Evolutionary conservation across 2,888 invertebrate species (phyloP).

Genomic region (Sarcophaga variegata): DNA sequence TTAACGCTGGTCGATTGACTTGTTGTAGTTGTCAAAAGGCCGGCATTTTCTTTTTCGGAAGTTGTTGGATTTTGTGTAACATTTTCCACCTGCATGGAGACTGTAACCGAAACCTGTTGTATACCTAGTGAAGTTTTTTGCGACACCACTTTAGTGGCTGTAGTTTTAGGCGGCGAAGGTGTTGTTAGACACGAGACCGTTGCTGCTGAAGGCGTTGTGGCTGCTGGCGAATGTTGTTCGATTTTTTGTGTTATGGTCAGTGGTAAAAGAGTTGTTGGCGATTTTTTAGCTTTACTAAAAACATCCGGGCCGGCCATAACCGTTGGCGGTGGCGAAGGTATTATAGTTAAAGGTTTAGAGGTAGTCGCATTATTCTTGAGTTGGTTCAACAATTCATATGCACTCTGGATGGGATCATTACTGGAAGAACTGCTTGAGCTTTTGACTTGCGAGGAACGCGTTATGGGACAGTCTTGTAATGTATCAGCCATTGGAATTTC

Average conservation of each 20-base stretch:
- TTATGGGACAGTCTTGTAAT: slow-evolving; percentile 26
- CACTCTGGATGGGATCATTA: slow-evolving; percentile 53
- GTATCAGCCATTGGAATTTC: slow-evolving; percentile 9
- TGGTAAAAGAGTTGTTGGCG: slow-evolving; percentile 44
- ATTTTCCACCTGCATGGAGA: slow-evolving; percentile 77
- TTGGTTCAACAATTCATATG: slow-evolving; percentile 53
- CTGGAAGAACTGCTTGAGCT: neutral
- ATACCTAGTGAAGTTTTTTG: slow-evolving; percentile 66
- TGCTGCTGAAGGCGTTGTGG: slow-evolving; percentile 25
- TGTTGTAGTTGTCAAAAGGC: slow-evolving; percentile 33
- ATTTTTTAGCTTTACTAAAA: slow-evolving; percentile 42
- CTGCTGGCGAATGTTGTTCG: slow-evolving; percentile 47
- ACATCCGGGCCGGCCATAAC: slow-evolving; percentile 3
- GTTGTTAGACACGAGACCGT: slow-evolving; percentile 37
- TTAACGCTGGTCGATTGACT: slow-evolving; percentile 48
- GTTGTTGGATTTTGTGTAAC: slow-evolving; percentile 37
- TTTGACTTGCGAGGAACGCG: neutral
- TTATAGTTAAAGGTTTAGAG: slow-evolving; percentile 48
- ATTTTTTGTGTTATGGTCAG: slow-evolving; percentile 56
- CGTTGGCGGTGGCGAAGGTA: slow-evolving; percentile 51
- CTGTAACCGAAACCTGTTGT: slow-evolving; percentile 76
- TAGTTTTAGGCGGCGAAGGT: slow-evolving; percentile 43
- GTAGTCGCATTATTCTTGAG: slow-evolving; percentile 39
- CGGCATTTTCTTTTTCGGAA: slow-evolving; percentile 69
- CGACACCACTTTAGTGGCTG: slow-evolving; percentile 60